A percentile compares a stretch with the other conserved stretches of the same genome.
phyloP scores from a whole-genome alignment of 1,140 invertebrate species.

The Microplitis mediator region DNA sequence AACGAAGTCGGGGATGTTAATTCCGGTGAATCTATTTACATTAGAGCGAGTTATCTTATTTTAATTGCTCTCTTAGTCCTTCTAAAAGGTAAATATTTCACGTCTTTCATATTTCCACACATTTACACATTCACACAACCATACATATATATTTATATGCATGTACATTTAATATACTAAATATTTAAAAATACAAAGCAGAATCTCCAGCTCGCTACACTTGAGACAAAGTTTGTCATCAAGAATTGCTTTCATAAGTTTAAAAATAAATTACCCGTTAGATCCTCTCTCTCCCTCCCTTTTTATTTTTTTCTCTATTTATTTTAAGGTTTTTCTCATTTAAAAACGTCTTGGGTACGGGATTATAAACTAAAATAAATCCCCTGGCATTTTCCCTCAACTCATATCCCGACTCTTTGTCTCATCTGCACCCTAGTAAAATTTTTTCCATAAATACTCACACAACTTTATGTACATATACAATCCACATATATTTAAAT shows the following conservation, averaged over 20 bases:
- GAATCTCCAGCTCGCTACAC: neutral
- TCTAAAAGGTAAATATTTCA: slow-evolving; percentile 11
- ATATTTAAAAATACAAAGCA: too few species aligned
- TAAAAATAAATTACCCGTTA: too few species aligned
- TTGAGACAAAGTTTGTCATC: neutral
- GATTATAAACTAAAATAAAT: slow-evolving; percentile 6
- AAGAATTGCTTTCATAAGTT: too few species aligned
- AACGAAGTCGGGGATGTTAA: slow-evolving; percentile 33
- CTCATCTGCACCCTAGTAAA: neutral
- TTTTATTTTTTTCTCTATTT: too few species aligned
- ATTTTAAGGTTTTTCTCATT: neutral
- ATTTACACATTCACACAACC: neutral
- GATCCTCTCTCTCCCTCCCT: too few species aligned
- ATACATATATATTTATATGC: too few species aligned
- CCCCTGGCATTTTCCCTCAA: slow-evolving; percentile 14
- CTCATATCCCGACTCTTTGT: slow-evolving; percentile 6
- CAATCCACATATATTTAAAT: too few species aligned
- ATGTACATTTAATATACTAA: too few species aligned
- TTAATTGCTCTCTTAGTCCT: slow-evolving; percentile 2
- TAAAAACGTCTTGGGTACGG: neutral
- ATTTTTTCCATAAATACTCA: too few species aligned
- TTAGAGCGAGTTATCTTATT: slow-evolving; percentile 2
- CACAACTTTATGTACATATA: too few species aligned
- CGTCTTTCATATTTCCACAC: neutral
- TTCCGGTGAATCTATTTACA: slow-evolving; percentile 14